Percentiles rank a stretch among this genome's conserved stretches.
Evolutionary conservation across 2,888 invertebrate genomes (phyloP).

Genomic region (Peribatodes rhomboidaria): DNA sequence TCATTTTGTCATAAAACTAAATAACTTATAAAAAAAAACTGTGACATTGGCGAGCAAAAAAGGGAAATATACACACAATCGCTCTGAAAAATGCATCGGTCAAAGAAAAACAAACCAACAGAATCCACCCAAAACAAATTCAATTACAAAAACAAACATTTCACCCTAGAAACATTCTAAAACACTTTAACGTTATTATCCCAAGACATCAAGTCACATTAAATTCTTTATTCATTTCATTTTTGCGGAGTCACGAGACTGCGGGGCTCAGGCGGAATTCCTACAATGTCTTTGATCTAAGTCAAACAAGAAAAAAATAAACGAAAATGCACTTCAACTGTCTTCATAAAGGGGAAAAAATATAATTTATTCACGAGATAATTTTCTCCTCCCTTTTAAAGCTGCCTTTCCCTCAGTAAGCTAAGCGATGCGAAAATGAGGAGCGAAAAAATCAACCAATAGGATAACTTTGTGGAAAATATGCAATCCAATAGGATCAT

Average conservation of each 20-base stretch:
- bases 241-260: conserved; percentile 74
- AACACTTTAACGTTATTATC: conserved; percentile 81
- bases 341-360: conserved; percentile 85
- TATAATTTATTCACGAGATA: conserved; percentile 87
- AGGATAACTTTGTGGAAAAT: too few relatives aligned
- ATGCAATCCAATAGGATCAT: too few relatives aligned
- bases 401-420: too few relatives aligned
- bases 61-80: not conserved
- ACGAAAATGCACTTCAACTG: conserved; percentile 84
- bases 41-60: too few relatives aligned
- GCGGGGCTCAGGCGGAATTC: conserved; percentile 69
- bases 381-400: conserved; percentile 79
- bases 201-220: conserved; percentile 82
- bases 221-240: conserved; percentile 83
- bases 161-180: conserved; percentile 70
- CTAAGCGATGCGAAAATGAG: too few relatives aligned
- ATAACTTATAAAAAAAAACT: too few relatives aligned
- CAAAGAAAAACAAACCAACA: conserved; percentile 54
- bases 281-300: conserved; percentile 82
- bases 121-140: conserved; percentile 68
- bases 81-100: conserved; percentile 15
- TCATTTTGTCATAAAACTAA: too few relatives aligned
- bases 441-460: too few relatives aligned
- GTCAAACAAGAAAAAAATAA: conserved; percentile 77
- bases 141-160: conserved; percentile 78